Evolutionary conservation across 2,888 invertebrate genomes (phyloP), one percentile per base, ranked within the genome.

Genomic region (Zele albiditarsus): DNA sequence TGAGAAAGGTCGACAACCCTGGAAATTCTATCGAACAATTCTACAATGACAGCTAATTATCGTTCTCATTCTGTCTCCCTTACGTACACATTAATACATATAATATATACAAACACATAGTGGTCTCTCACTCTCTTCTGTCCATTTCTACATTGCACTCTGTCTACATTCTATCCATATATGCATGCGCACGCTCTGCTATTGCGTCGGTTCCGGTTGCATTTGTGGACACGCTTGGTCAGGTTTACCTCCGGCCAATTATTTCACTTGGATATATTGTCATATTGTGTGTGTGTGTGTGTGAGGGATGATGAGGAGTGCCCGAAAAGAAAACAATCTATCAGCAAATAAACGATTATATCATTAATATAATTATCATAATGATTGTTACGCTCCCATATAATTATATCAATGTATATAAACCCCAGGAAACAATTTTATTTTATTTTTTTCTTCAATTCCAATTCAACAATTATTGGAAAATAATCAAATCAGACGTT

Each of bases 11-110:
- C 79, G 78, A 76, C 76, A 69, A 69, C 49, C 67, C 74, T 42
- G 57, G 73, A 74, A 75, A 79, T 78, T 75, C 73, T 76, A 76
- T 77, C 78, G 73, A 66, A 38, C 79, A 75, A 79, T 80, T 80
- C 80, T 80, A 80, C 78, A 80, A 83, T 82, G 82, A 82, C 79
- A 77, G 77, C 84, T 82, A 82, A 84, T 84, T 84, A 84, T 76
- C 76, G 74, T 73, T 70, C 28, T 71, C 68, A 46, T 66, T 62
- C 33, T 27, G n/a, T 33, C 27, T 49, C 23, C 20, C 46, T 27
- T 25, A 8, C 53, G 20, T 8, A 23, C 53, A 53, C 8, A 53
- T 20, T 8, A n/a, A 53, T 53, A 53, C 20, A 53, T 53, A 42
- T 46, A n/a, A 8, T 8, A 20, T 53, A 8, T 2, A 38, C 20